phyloP scores from a whole-genome alignment of 2,888 invertebrate species.

The Ophioninae sp. region DNA sequence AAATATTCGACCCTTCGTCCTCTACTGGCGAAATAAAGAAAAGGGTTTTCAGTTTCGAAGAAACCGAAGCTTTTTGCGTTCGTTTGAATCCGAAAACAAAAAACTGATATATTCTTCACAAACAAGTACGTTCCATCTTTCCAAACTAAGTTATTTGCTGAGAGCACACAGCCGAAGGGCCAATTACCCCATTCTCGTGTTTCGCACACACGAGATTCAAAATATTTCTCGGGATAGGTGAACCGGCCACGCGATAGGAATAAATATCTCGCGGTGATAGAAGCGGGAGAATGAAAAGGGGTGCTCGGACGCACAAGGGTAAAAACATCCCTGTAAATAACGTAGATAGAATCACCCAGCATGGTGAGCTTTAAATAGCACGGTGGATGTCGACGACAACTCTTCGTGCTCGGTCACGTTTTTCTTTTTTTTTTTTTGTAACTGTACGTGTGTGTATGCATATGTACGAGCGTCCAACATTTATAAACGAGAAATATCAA shows the following conservation, averaged over 20 bases:
- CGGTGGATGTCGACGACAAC: constrained; percentile 49
- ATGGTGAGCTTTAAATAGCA: constrained; percentile 41
- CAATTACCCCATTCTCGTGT: constrained; percentile 59
- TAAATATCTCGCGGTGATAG: constrained; percentile 59
- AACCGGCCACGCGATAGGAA: constrained; percentile 63
- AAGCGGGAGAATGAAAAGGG: constrained; percentile 26
- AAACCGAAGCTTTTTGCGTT: not conserved
- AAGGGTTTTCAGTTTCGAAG: not conserved
- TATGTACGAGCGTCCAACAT: not conserved
- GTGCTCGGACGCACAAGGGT: constrained; percentile 51
- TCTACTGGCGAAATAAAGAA: not conserved
- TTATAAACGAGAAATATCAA: not conserved
- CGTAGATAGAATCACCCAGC: constrained; percentile 62
- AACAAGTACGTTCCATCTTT: constrained; percentile 54
- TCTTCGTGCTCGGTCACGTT: constrained; percentile 30
- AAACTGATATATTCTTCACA: constrained; percentile 36
- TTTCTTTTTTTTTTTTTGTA: constrained; percentile 2
- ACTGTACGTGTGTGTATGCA: not conserved
- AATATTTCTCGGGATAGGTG: constrained; percentile 59
- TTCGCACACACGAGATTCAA: constrained; percentile 58
- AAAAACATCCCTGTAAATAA: constrained; percentile 66
- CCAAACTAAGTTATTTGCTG: constrained; percentile 48
- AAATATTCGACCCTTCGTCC: not conserved
- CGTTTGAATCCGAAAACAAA: not conserved
- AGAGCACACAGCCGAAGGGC: constrained; percentile 40